Evolutionary conservation across 2,797 vertebrate genomes (phyloP).

Genomic region (Dicrostonyx torquatus): DNA sequence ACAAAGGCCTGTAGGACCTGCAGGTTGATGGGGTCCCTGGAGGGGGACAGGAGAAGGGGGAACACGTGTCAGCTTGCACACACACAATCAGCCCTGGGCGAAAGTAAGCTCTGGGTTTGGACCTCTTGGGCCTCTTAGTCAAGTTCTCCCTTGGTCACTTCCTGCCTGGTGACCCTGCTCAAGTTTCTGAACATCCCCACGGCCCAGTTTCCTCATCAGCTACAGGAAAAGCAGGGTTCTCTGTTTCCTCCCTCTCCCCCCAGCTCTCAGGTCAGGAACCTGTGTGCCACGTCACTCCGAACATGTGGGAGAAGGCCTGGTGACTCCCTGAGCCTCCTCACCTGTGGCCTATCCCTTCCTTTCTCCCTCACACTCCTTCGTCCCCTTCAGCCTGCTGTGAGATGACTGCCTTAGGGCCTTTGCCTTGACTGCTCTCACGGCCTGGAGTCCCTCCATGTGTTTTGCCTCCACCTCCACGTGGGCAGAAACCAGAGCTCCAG

Average conservation of each 20-base stretch:
- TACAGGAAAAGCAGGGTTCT: too few species aligned
- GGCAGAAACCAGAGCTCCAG: not conserved
- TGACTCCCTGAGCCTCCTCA: not conserved
- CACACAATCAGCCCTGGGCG: too few species aligned
- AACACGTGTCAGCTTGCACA: not conserved
- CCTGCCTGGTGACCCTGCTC: not conserved
- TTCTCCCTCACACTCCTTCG: not conserved
- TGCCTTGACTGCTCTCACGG: not conserved
- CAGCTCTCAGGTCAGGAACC: not conserved
- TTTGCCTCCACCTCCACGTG: rapidly evolving
- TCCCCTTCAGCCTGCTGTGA: not conserved
- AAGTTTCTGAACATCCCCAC: too few species aligned
- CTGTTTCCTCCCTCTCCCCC: not conserved
- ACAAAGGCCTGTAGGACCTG: conserved; percentile 95
- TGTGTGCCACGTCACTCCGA: not conserved
- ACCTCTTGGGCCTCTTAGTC: not conserved
- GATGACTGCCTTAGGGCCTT: conserved; percentile 1
- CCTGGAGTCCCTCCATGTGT: not conserved
- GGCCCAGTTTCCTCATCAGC: not conserved
- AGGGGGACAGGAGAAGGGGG: not conserved
- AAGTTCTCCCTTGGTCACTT: not conserved
- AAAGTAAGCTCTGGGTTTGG: not conserved
- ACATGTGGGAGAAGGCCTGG: not conserved
- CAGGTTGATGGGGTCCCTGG: conserved; percentile 92
- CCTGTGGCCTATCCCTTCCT: not conserved